Evolutionary conservation across 2,113 vertebrate species (phyloP).

Genomic region (Trichomycterus rosablanca): DNA sequence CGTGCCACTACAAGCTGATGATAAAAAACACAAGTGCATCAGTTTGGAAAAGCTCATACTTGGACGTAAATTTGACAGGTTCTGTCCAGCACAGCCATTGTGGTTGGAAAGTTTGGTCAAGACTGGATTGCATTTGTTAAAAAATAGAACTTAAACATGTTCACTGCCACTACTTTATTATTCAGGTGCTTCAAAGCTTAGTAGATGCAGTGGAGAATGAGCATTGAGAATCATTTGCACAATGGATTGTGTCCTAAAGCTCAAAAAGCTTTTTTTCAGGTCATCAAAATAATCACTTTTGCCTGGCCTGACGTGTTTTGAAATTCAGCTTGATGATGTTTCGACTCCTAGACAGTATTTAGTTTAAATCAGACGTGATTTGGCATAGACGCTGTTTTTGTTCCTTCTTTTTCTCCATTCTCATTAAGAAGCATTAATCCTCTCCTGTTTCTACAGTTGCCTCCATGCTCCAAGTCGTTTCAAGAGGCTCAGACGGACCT

Average conservation of each 20-base stretch:
- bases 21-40: too few relatives aligned
- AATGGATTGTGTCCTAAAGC: slow-evolving; percentile 58
- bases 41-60: too few relatives aligned
- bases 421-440: too few relatives aligned
- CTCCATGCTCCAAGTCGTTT: slow-evolving; percentile 89
- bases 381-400: slow-evolving; percentile 26
- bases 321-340: slow-evolving; percentile 54
- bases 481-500: slow-evolving; percentile 95
- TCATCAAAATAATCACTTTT: slow-evolving; percentile 69
- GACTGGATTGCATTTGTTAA: too few relatives aligned
- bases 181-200: too few relatives aligned
- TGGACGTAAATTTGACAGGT: too few relatives aligned
- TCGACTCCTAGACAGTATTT: slow-evolving; percentile 54
- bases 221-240: slow-evolving; percentile 61
- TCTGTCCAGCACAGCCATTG: too few relatives aligned
- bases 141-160: too few relatives aligned
- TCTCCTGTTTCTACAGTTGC: slow-evolving; percentile 78
- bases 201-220: too few relatives aligned
- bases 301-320: slow-evolving; percentile 57
- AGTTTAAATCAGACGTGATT: slow-evolving; percentile 61
- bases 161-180: too few relatives aligned
- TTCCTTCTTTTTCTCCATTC: slow-evolving; percentile 16
- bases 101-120: too few relatives aligned
- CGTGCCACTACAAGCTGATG: too few relatives aligned
- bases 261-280: slow-evolving; percentile 59